Base-by-base conservation (phyloP, 2,888 invertebrate species). In the Cheilosia impressa region DNA sequence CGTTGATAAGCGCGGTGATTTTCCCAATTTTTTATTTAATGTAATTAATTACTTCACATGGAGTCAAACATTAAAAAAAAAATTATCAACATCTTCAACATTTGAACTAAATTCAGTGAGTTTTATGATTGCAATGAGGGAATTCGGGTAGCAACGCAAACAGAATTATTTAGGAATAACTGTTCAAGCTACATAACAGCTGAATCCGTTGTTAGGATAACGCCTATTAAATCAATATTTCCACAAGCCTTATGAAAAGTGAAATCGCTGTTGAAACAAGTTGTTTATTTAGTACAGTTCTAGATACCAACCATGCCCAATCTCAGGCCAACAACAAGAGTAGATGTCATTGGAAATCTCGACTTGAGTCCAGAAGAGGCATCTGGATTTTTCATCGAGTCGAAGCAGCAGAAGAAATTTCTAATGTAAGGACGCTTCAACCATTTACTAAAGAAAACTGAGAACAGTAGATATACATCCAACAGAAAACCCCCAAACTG, bases 401-500 rank as follows among this genome's bases (percentile, higher is more conserved):
- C 92, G 0, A 91, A 91, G 57, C 89, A 89, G 63, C 91, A 92
- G 83, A 89, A 91, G 73, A 88, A 89, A 13, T 90, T 88, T 79
- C 91, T 91, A 47, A 89, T 91, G 92, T 92, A 89, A 89, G 89
- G 2, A 17, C 50, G 34, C n/a, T 15, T 22, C n/a, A 22, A 34
- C 15, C 27, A 10, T 3, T 47, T 27, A 1, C 24, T 10, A 45
- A 7, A 0, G 3, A 4, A 10, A 22, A 13, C 4, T 27, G 27
- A 27, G 27, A 27, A 27, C 27, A 27, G 4, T 13, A 24, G 9
- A 24, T 5, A 55, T n/a, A n/a, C 34, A 41, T 19, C 4, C 38
- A 13, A 9, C 47, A 92, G 92, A 0, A 92, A 92, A 50, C 90
- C 91, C 0, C 92, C 92, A 2, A 90, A 90, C 57, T 92, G 91